Evolutionary conservation across 2,113 vertebrate genomes (phyloP).

Genomic region (Enhydra lutris): DNA sequence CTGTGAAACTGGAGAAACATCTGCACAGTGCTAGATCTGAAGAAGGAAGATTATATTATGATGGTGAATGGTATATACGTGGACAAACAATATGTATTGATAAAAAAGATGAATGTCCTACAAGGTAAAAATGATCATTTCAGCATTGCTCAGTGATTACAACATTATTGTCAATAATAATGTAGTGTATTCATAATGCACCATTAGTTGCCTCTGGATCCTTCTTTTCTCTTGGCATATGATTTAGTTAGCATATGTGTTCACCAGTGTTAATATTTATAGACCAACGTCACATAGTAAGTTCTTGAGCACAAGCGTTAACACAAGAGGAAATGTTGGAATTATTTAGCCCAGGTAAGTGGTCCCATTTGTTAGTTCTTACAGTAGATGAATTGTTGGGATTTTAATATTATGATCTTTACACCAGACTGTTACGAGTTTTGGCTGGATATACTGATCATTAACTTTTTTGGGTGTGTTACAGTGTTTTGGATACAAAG

Average conservation of each 20-base stretch:
- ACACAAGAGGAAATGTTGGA: not conserved
- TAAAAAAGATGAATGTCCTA: conserved; percentile 95
- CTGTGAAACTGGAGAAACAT: conserved; percentile 92
- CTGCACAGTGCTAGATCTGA: conserved; percentile 92
- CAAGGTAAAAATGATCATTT: conserved; percentile 84
- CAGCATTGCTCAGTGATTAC: not conserved
- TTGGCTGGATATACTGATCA: not conserved
- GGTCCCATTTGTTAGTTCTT: conserved; percentile 38
- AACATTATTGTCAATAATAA: not conserved
- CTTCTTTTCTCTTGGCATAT: not conserved
- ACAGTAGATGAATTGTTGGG: not conserved
- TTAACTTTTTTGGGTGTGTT: not conserved
- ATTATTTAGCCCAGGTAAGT: not conserved
- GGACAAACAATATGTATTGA: conserved; percentile 96
- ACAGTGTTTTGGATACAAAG: conserved; percentile 29
- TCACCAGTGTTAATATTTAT: not conserved
- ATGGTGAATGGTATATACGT: conserved; percentile 95
- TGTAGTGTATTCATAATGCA: not conserved
- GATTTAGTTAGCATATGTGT: not conserved
- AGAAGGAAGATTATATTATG: conserved; percentile 94
- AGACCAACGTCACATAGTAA: not conserved
- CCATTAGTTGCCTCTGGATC: not conserved
- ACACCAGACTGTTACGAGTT: not conserved
- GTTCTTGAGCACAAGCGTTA: not conserved
- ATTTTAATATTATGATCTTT: conserved; percentile 9